Percentiles rank a stretch among this genome's conserved stretches.
These are phyloP conservation scores for Drosophila punjabiensis DNA, from an alignment of 1,140 invertebrate species.

Conservation along the genomic window DNA sequence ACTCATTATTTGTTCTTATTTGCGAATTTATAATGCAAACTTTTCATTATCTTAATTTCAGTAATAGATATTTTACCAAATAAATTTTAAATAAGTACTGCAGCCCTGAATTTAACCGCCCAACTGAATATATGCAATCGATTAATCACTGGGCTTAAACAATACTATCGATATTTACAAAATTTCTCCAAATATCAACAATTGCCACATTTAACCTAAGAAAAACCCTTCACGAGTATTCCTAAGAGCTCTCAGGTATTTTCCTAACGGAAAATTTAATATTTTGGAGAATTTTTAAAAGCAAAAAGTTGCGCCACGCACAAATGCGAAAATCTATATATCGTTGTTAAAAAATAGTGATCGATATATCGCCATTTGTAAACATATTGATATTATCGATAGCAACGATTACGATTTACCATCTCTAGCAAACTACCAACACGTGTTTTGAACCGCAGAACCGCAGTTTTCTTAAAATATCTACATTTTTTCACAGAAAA, in stretches of 20 bases:
- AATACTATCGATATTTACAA: not conserved
- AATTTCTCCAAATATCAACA: too few species aligned
- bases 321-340: not conserved
- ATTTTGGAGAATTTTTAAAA: too few species aligned
- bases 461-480: constrained; percentile 10
- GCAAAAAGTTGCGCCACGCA: not conserved
- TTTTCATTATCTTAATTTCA: too few species aligned
- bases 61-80: not conserved
- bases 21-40: not conserved
- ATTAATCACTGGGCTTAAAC: not conserved
- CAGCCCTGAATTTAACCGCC: constrained; percentile 13
- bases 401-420: not conserved
- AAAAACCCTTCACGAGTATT: too few species aligned
- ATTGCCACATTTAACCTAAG: too few species aligned
- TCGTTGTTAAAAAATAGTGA: not conserved
- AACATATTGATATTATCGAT: not conserved
- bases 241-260: too few species aligned
- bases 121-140: not conserved
- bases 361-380: not conserved
- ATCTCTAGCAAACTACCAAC: constrained; percentile 16
- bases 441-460: constrained; percentile 39
- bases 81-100: not conserved
- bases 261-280: too few species aligned
- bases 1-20: not conserved
- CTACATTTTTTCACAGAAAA: constrained; percentile 11